Conservation (phyloP, 2,113 vertebrate genomes). For the Piliocolobus tephrosceles region DNA sequence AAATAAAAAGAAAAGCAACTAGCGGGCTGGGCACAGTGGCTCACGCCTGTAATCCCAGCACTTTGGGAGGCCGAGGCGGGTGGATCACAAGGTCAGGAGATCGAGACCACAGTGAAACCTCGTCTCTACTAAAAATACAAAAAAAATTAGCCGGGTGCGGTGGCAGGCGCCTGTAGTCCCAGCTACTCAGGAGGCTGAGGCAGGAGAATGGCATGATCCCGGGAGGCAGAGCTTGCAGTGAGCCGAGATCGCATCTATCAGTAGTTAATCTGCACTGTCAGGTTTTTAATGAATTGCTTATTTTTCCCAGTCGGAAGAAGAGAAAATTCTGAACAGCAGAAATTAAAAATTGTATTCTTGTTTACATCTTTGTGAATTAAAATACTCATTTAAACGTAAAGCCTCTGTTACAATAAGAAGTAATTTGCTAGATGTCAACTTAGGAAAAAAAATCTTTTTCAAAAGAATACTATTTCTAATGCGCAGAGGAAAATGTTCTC, state of each 20-base stretch:
- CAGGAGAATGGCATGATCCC: too few species aligned
- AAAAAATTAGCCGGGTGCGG: too few species aligned
- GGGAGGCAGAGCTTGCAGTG: too few species aligned
- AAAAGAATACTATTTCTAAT: neutral
- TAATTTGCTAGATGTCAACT: neutral
- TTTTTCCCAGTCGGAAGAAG: neutral
- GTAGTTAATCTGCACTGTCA: slow-evolving; percentile 11
- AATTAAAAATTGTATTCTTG: slow-evolving; percentile 15
- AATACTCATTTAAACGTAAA: neutral
- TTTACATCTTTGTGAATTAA: neutral
- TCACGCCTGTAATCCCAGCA: too few species aligned
- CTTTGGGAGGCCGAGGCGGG: too few species aligned
- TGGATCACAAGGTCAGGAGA: too few species aligned
- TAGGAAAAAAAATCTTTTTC: neutral
- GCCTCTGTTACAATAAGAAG: neutral
- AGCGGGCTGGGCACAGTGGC: too few species aligned
- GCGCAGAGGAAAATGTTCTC: neutral
- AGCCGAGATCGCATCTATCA: neutral
- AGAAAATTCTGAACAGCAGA: slow-evolving; percentile 23
- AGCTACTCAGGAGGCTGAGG: too few species aligned
- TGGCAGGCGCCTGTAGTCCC: too few species aligned
- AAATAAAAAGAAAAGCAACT: too few species aligned
- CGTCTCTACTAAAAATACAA: too few species aligned
- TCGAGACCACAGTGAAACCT: too few species aligned
- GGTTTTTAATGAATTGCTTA: neutral